phyloP scores from a whole-genome alignment of 2,113 vertebrate species.

The Saimiri boliviensis region DNA sequence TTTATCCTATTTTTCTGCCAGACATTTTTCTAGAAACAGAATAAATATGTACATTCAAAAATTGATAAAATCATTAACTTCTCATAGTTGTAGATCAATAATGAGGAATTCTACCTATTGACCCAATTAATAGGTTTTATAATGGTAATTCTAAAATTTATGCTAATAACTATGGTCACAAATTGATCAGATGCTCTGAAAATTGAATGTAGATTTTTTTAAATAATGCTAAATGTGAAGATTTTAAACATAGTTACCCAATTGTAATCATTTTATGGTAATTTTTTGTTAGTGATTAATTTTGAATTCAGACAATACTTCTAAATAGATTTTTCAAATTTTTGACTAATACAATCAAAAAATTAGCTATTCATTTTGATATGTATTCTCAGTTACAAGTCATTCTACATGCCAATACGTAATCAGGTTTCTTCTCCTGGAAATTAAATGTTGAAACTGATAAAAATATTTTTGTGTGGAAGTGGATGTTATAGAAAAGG shows the following conservation, averaged over 20 bases:
- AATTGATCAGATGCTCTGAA: not conserved
- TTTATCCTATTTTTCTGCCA: not conserved
- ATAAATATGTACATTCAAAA: not conserved
- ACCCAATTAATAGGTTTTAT: not conserved
- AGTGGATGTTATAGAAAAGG: not conserved
- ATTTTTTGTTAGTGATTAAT: not conserved
- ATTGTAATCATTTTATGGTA: not conserved
- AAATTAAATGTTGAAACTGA: not conserved
- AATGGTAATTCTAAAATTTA: not conserved
- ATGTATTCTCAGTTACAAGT: not conserved
- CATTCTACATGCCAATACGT: not conserved
- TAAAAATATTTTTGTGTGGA: not conserved
- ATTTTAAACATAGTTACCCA: not conserved
- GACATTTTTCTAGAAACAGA: not conserved
- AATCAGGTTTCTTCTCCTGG: not conserved
- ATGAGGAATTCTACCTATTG: not conserved
- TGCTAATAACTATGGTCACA: not conserved
- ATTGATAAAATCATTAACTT: not conserved
- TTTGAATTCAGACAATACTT: not conserved
- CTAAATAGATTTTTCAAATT: not conserved
- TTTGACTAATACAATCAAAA: slow-evolving; percentile 20
- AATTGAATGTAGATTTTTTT: not conserved
- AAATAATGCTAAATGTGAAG: not conserved
- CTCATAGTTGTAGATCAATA: not conserved
- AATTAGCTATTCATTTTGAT: not conserved